A percentile compares a stretch with the other conserved stretches of the same genome.
These are phyloP conservation scores for Xylocampa areola DNA, from an alignment of 2,888 invertebrate species.

Conservation along the genomic window DNA sequence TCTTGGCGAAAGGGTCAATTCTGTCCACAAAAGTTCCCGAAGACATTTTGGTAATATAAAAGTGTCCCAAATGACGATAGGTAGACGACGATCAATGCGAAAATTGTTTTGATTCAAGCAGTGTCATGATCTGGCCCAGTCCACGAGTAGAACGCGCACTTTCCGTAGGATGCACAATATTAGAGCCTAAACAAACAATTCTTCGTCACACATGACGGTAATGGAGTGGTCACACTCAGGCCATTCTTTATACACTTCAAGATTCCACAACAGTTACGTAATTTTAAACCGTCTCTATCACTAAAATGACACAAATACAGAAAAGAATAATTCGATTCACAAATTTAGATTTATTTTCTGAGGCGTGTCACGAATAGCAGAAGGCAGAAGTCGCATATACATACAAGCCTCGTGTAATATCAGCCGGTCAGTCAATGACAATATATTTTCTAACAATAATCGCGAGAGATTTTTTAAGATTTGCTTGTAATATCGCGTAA, in stretches of 20 bases:
- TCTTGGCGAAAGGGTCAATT: constrained; percentile 99
- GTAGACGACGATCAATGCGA: constrained; percentile 87
- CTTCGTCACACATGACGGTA: constrained; percentile 90
- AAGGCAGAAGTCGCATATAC: constrained; percentile 90
- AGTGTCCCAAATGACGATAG: constrained; percentile 88
- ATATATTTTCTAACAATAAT: constrained; percentile 87
- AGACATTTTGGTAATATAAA: constrained; percentile 90
- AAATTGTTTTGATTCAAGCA: constrained; percentile 87
- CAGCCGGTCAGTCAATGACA: constrained; percentile 90
- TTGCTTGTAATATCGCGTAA: constrained; percentile 79
- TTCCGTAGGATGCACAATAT: constrained; percentile 87
- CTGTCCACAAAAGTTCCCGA: constrained; percentile 99
- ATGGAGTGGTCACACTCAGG: constrained; percentile 89
- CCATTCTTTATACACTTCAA: constrained; percentile 88
- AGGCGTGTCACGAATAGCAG: constrained; percentile 90
- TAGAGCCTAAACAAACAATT: constrained; percentile 90
- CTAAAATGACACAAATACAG: constrained; percentile 88
- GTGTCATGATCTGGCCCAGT: constrained; percentile 88
- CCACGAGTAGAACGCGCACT: constrained; percentile 86
- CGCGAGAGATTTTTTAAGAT: constrained; percentile 79
- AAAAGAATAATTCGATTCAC: constrained; percentile 86
- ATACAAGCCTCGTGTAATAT: constrained; percentile 90
- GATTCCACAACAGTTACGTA: constrained; percentile 90
- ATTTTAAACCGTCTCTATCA: constrained; percentile 87
- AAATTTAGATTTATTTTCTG: constrained; percentile 89